Evolutionary conservation across 2,797 vertebrate species (phyloP).

Genomic region (Gorsachius magnificus): DNA sequence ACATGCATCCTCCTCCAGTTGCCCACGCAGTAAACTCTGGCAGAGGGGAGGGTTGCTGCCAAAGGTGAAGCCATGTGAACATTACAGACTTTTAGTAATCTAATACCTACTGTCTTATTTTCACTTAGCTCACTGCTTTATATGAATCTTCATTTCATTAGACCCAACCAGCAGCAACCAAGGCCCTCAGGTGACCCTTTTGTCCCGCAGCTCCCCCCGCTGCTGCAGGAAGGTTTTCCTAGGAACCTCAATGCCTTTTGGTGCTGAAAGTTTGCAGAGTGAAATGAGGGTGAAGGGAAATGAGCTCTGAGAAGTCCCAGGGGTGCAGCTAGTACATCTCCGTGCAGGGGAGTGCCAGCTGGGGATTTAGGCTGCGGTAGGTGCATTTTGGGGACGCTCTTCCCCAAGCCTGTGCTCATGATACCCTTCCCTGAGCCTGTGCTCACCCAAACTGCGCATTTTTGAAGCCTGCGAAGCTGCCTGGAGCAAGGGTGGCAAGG

Average conservation of each 20-base stretch:
- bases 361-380: neutral
- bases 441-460: neutral
- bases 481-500: neutral
- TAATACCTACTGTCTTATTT: neutral
- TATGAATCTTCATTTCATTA: neutral
- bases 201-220: neutral
- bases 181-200: neutral
- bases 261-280: neutral
- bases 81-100: neutral
- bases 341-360: rapidly evolving
- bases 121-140: neutral
- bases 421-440: neutral
- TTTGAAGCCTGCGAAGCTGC: neutral
- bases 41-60: neutral
- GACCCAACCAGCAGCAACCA: neutral
- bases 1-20: neutral
- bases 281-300: neutral
- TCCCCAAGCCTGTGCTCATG: neutral
- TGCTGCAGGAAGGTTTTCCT: neutral
- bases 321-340: rapidly evolving
- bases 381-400: neutral
- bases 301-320: neutral
- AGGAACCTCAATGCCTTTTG: neutral
- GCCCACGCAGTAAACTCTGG: neutral
- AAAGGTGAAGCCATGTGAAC: neutral